Evolutionary conservation across 2,888 invertebrate species (phyloP).

Genomic region (Trichacis sp.): DNA sequence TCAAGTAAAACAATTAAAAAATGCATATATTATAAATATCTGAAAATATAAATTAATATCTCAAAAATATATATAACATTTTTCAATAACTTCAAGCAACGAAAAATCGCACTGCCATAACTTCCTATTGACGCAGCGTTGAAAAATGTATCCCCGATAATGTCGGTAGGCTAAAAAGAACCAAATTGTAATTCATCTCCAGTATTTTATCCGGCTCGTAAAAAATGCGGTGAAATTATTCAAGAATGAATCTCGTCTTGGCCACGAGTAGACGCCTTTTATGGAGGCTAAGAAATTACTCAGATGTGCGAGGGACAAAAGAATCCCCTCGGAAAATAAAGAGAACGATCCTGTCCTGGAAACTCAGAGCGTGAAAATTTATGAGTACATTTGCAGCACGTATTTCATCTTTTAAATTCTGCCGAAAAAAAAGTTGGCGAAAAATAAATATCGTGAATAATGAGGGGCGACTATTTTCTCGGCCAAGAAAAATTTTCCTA

Average conservation of each 20-base stretch:
- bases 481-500: not conserved
- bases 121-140: no score
- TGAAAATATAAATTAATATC: no score
- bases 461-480: not conserved
- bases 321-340: not conserved
- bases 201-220: not conserved
- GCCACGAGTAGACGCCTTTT: not conserved
- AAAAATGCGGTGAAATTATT: not conserved
- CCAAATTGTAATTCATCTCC: not conserved
- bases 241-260: not conserved
- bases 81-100: no score
- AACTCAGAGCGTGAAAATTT: not conserved
- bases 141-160: no score
- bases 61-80: no score
- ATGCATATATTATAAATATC: no score
- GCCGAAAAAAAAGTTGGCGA: not conserved
- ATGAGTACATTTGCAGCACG: not conserved
- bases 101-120: no score
- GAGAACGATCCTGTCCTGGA: not conserved
- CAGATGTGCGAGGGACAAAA: constrained; percentile 1
- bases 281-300: not conserved
- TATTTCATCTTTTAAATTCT: not conserved
- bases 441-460: not conserved
- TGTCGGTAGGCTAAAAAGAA: no score
- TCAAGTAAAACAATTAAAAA: no score